Conservation (phyloP, 2,113 vertebrate genomes). For the Phodopus roborovskii region DNA sequence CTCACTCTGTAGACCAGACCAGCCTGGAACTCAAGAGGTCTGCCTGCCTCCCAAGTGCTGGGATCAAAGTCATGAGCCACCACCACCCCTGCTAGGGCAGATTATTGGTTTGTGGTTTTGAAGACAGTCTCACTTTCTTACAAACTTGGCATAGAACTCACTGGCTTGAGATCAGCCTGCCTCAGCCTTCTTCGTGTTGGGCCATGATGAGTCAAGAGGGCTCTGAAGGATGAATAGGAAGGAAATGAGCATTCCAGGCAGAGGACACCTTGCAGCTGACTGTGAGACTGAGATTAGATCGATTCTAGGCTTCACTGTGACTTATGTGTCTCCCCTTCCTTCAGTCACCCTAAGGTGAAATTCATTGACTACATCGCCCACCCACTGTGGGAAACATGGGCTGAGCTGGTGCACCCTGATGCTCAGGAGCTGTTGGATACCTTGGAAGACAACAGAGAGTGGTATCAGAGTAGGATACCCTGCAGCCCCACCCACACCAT, state of each 20-base stretch:
- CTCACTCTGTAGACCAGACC: too few species aligned
- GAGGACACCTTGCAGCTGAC: not conserved
- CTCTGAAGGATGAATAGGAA: conserved; percentile 35
- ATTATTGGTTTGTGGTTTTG: not conserved
- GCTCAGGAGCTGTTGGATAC: conserved; percentile 95
- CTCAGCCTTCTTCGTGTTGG: not conserved
- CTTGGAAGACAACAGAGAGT: conserved; percentile 95
- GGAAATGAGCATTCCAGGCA: not conserved
- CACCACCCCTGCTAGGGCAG: not conserved
- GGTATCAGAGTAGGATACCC: conserved; percentile 91
- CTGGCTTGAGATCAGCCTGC: not conserved
- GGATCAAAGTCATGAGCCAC: too few species aligned
- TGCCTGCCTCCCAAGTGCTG: too few species aligned
- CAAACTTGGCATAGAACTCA: not conserved
- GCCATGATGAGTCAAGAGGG: not conserved
- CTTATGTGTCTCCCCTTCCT: not conserved
- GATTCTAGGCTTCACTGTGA: too few species aligned
- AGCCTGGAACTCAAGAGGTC: too few species aligned
- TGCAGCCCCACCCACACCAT: conserved; percentile 30
- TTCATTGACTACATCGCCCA: conserved; percentile 97
- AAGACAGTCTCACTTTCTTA: not conserved
- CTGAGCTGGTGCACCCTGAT: conserved; percentile 93
- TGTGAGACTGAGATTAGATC: not conserved
- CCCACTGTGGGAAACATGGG: conserved; percentile 96
- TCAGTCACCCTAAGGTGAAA: conserved; percentile 84